Conservation (phyloP, 2,888 invertebrate genomes). For the Polyommatus iphigenia region DNA sequence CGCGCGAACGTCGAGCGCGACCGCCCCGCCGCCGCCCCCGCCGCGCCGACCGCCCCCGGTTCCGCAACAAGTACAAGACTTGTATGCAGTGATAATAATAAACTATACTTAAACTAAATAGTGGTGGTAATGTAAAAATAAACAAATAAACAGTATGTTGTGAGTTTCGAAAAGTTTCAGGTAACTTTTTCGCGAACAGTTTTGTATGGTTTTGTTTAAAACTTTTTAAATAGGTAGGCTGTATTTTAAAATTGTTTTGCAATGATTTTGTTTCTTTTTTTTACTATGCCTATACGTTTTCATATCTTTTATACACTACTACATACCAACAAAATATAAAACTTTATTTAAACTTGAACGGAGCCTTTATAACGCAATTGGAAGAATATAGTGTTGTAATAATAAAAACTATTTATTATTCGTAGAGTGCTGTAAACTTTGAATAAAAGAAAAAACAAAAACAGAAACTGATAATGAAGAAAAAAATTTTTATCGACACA, state of each 20-base stretch:
- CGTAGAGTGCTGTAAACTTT: too few relatives aligned
- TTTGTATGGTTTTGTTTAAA: background rate
- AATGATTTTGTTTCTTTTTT: background rate
- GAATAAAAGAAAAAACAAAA: too few relatives aligned
- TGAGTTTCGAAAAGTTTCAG: conserved; percentile 2
- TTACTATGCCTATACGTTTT: background rate
- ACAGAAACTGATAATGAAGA: too few relatives aligned
- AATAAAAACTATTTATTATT: too few relatives aligned
- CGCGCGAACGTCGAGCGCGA: conserved; percentile 69
- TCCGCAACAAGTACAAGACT: conserved; percentile 65
- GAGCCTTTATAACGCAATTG: too few relatives aligned
- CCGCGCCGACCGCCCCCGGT: background rate
- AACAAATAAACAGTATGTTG: background rate
- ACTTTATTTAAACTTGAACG: too few relatives aligned
- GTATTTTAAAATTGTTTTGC: background rate
- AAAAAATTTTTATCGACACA: too few relatives aligned
- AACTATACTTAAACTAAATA: background rate
- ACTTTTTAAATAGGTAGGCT: background rate
- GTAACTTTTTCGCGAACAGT: background rate
- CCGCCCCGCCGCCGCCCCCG: background rate
- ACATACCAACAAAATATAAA: too few relatives aligned
- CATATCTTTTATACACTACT: background rate
- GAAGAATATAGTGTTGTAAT: too few relatives aligned
- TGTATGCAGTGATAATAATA: background rate
- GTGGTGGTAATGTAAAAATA: background rate